Conservation (phyloP, 2,113 vertebrate species). For the Gallinago undulata region DNA sequence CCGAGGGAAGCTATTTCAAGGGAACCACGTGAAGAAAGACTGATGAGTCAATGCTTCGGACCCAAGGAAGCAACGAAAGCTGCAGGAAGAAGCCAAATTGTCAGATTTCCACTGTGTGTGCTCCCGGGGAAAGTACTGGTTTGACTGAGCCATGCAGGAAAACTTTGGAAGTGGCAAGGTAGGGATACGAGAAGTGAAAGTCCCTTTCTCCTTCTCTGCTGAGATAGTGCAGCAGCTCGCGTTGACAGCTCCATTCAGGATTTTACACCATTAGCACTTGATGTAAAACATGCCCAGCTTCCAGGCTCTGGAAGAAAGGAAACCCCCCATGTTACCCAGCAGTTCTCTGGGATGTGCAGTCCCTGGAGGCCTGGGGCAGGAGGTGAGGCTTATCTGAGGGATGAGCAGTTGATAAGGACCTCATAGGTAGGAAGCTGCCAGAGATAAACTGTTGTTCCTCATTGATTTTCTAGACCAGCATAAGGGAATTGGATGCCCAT, state of each 20-base stretch:
- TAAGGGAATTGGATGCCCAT: background rate
- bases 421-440: background rate
- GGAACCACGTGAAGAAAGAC: constrained; percentile 14
- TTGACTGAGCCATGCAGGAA: background rate
- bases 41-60: background rate
- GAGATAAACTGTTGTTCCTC: background rate
- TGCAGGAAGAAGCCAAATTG: background rate
- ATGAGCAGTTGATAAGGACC: background rate
- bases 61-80: constrained; percentile 3
- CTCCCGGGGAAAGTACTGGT: background rate
- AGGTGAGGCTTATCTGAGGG: background rate
- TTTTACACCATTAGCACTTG: background rate
- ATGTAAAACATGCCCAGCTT: background rate
- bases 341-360: background rate
- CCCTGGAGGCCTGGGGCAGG: background rate
- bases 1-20: constrained; percentile 25
- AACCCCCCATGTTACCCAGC: background rate
- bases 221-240: background rate
- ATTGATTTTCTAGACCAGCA: background rate
- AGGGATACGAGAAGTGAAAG: background rate
- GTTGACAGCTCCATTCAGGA: background rate
- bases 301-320: background rate
- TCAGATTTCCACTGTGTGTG: background rate
- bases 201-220: background rate
- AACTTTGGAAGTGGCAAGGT: background rate